phyloP scores from a whole-genome alignment of 1,140 invertebrate genomes.

The Laupala kohalensis region DNA sequence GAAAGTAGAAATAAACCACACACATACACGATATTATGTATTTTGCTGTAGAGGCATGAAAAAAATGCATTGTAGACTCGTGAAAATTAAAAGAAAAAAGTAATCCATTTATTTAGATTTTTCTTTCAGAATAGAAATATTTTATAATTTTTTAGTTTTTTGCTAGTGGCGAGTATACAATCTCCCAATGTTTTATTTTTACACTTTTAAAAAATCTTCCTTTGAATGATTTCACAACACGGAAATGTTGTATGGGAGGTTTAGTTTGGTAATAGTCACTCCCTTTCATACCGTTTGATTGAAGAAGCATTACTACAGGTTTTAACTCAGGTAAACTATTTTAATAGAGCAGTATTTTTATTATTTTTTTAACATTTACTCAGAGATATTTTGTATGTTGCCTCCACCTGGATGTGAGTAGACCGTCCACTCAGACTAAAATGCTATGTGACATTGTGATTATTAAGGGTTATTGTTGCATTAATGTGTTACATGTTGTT shows the following conservation, averaged over 20 bases:
- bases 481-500: background rate
- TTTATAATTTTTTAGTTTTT: background rate
- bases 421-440: constrained; percentile 1
- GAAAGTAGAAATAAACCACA: constrained; percentile 3
- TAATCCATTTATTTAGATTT: constrained; percentile 3
- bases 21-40: constrained; percentile 15
- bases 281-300: constrained; percentile 1
- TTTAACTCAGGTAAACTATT: constrained; percentile 11
- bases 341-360: constrained; percentile 4
- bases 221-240: constrained; percentile 7
- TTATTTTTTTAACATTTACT: constrained; percentile 6
- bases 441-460: background rate
- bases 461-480: background rate
- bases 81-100: constrained; percentile 9
- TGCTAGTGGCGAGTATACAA: background rate
- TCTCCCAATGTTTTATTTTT: background rate
- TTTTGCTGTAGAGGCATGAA: constrained; percentile 13
- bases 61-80: constrained; percentile 5
- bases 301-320: constrained; percentile 5
- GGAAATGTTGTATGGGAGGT: background rate
- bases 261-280: background rate
- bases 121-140: background rate
- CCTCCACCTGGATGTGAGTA: background rate
- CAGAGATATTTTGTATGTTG: constrained; percentile 2
- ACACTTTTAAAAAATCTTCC: background rate